A percentile compares a stretch with the other conserved stretches of the same genome.
Evolutionary conservation across 2,888 invertebrate species (phyloP).

Genomic region (Drosophila neotestacea): DNA sequence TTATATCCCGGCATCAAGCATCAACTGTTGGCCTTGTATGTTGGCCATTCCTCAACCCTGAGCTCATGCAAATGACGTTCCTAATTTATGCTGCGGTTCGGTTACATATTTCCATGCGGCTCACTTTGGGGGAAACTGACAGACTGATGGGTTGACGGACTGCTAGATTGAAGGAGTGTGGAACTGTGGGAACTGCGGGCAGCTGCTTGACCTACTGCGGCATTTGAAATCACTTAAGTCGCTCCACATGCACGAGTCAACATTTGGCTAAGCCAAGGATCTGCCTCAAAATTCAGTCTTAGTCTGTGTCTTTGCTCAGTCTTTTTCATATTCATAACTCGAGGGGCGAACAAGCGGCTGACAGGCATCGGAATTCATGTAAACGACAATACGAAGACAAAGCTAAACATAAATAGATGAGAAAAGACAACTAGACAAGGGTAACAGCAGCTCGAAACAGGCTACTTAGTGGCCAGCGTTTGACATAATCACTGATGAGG

Average conservation of each 20-base stretch:
- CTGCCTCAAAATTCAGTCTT: slow-evolving; percentile 1
- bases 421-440: slow-evolving; percentile 38
- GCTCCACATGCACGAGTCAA: slow-evolving; percentile 70
- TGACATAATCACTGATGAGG: slow-evolving; percentile 78
- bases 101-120: slow-evolving; percentile 69
- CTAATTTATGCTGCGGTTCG: slow-evolving; percentile 79
- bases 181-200: slow-evolving; percentile 32
- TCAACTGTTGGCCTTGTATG: slow-evolving; percentile 18
- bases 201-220: slow-evolving; percentile 71
- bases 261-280: slow-evolving; percentile 55
- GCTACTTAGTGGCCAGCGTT: slow-evolving; percentile 67
- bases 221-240: slow-evolving; percentile 71
- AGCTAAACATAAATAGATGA: slow-evolving; percentile 19
- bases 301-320: slow-evolving; percentile 7
- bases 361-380: slow-evolving; percentile 34
- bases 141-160: not conserved
- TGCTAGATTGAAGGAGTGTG: not conserved
- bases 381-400: slow-evolving; percentile 28
- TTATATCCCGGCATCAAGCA: slow-evolving; percentile 1
- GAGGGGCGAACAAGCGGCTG: slow-evolving; percentile 29
- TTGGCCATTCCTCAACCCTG: slow-evolving; percentile 35
- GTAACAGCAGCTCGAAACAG: slow-evolving; percentile 31
- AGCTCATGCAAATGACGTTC: slow-evolving; percentile 72
- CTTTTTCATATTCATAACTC: slow-evolving; percentile 65
- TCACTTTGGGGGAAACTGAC: not conserved